A percentile compares a stretch with the other conserved stretches of the same genome.
These are phyloP conservation scores for Anoura caudifer DNA, from an alignment of 2,113 vertebrate species.

Conservation along the genomic window DNA sequence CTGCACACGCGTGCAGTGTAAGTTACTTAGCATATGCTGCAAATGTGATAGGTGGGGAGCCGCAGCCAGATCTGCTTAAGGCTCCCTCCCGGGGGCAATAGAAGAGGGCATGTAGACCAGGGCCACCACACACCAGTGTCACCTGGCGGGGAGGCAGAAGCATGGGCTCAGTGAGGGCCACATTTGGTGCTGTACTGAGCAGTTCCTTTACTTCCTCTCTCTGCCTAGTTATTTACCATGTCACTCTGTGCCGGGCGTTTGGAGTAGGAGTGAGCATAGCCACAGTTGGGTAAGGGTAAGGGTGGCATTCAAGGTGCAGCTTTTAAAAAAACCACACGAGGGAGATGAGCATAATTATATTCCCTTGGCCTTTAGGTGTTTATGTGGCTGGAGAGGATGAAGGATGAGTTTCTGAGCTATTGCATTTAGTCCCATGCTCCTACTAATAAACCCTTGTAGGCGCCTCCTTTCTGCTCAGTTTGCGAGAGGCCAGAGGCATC, in stretches of 20 bases:
- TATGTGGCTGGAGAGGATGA: background rate
- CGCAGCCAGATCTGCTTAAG: rapidly evolving
- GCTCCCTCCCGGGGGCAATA: background rate
- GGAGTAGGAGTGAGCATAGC: background rate
- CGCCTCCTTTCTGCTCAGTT: background rate
- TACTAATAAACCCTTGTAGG: background rate
- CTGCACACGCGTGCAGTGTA: background rate
- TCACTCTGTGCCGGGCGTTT: background rate
- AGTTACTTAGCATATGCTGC: background rate
- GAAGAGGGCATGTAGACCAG: background rate
- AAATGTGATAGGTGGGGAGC: background rate
- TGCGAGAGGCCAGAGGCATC: background rate
- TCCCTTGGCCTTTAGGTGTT: background rate
- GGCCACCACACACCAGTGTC: background rate
- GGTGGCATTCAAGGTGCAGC: background rate
- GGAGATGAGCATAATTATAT: rapidly evolving
- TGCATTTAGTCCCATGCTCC: no score
- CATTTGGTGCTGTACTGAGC: background rate
- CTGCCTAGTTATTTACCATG: rapidly evolving
- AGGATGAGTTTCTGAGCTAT: background rate
- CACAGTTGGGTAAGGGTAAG: background rate
- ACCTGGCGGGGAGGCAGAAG: no score
- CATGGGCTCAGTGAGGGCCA: background rate
- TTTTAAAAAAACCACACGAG: background rate
- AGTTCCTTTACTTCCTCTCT: background rate